Evolutionary conservation across 1,140 invertebrate species (phyloP), one percentile per base, ranked within the genome.

Genomic region (Drosophila bocqueti): DNA sequence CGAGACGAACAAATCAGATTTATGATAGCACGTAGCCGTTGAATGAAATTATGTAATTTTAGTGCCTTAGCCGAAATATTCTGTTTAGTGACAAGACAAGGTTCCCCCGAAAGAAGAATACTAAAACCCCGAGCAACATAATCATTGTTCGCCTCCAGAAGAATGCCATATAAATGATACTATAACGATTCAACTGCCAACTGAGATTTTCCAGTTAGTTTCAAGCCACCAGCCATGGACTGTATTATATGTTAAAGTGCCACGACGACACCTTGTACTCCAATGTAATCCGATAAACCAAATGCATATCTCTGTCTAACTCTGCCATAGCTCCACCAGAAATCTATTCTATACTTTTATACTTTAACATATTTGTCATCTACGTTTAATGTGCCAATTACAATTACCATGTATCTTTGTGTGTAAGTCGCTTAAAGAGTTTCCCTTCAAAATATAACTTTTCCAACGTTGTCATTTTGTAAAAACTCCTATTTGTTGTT

Each of bases 11-110:
- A 89, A 89, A 89, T 81, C 80, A 66, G 64, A 83, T 66, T 83
- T 67, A 87, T 54, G 77, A 61, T 66, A 78, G 75, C 68, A 61
- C 72, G 65, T 84, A 85, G 84, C 67, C 77, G 77, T 87, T 89
- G 84, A 78, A 89, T 84, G 85, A 89, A 89, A 90, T 90, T 89
- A 90, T 82, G 69, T 79, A 90, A 85, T 90, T 80, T 90, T 90
- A 90, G 85, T 90, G 72, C 74, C 79, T 72, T 89, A 89, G 85
- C 77, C 76, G 84, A 89, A 89, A 90, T 84, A 89, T 79, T 90
- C 67, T 89, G 76, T 84, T 80, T 90, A 84, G 84, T 76, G 52
- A 75, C 57, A 74, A 75, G 74, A 73, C 60, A 63, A 62, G 61
- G 21, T 62, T 54, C 52, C 71, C 34, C 36, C 36, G 15, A 40